These are phyloP conservation scores for Drosophila azteca DNA, from an alignment of 1,140 invertebrate species.

Conservation along the genomic window DNA sequence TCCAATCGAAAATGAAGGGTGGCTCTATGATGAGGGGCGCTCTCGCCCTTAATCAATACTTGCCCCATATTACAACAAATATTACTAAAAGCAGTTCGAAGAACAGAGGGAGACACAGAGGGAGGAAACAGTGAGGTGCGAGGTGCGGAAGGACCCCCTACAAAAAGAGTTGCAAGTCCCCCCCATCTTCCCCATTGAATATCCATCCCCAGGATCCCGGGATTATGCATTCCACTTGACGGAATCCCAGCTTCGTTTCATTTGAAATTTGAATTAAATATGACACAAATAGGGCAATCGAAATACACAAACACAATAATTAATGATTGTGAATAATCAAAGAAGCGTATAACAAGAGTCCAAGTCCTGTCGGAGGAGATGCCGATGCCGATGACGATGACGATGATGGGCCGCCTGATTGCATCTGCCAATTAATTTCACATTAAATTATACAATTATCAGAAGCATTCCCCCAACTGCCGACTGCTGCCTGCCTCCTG, in stretches of 20 bases:
- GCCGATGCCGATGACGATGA: not conserved
- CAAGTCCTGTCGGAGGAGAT: not conserved
- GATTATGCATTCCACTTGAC: constrained; percentile 16
- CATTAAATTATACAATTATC: constrained; percentile 55
- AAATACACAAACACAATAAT: constrained; percentile 14
- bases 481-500: too few species aligned
- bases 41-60: constrained; percentile 33
- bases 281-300: too few species aligned
- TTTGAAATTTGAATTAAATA: not conserved
- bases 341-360: constrained; percentile 28
- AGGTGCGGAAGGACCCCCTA: too few species aligned
- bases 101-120: too few species aligned
- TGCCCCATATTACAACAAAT: constrained; percentile 8
- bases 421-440: constrained; percentile 58
- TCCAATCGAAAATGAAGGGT: not conserved
- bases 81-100: too few species aligned
- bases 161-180: constrained; percentile 19
- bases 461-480: not conserved
- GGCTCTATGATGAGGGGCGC: not conserved
- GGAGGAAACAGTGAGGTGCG: too few species aligned
- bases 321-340: constrained; percentile 48
- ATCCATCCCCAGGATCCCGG: too few species aligned
- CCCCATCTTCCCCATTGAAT: constrained; percentile 14
- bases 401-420: constrained; percentile 12
- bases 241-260: not conserved